A percentile compares a stretch with the other conserved stretches of the same genome.
These are phyloP conservation scores for Rafetus swinhoei DNA, from an alignment of 2,113 vertebrate species.

Conservation along the genomic window DNA sequence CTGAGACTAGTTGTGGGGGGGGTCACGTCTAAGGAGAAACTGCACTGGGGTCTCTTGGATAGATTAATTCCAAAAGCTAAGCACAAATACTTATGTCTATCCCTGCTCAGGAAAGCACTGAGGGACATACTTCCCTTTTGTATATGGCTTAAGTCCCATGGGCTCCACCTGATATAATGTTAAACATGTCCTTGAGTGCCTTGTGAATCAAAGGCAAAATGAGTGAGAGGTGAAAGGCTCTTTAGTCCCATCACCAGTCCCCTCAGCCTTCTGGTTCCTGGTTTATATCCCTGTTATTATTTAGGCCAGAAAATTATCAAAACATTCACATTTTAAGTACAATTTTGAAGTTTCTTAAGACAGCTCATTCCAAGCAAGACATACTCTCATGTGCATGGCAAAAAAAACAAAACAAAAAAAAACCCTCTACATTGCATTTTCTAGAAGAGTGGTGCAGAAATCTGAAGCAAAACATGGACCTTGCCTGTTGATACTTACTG, in stretches of 20 bases:
- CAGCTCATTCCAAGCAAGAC: constrained; percentile 58
- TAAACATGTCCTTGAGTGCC: neutral
- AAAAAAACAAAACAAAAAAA: constrained; percentile 55
- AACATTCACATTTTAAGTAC: neutral
- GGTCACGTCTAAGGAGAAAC: neutral
- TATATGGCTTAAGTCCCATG: neutral
- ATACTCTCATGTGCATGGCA: constrained; percentile 46
- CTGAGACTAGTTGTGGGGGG: neutral
- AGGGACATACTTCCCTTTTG: neutral
- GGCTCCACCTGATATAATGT: constrained; percentile 59
- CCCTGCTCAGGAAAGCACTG: neutral
- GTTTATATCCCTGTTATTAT: neutral
- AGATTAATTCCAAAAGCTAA: neutral
- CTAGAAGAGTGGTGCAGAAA: constrained; percentile 56
- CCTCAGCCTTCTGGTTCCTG: neutral
- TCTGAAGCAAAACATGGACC: constrained; percentile 55
- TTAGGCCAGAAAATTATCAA: constrained; percentile 25
- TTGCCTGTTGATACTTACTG: constrained; percentile 67
- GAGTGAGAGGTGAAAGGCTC: constrained; percentile 14
- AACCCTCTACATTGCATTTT: constrained; percentile 73
- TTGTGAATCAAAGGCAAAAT: constrained; percentile 7
- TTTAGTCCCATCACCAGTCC: neutral
- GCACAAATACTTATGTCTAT: neutral
- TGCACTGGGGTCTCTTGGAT: neutral
- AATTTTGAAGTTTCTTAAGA: constrained; percentile 25